Conservation (phyloP, 2,797 vertebrate species). For the Rhinatrema bivittatum region DNA sequence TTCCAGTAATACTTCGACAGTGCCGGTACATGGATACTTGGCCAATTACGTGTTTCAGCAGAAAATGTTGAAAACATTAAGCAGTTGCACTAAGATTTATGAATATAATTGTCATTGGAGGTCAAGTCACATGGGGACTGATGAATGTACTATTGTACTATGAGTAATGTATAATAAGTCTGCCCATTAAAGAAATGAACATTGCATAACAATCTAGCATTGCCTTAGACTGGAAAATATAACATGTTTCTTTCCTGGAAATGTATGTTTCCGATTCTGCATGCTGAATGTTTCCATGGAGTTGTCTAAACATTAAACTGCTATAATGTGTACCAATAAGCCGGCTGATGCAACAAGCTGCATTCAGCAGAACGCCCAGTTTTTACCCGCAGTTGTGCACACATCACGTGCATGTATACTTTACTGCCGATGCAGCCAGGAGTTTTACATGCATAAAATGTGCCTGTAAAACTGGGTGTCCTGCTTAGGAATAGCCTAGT, state of each 20-base stretch:
- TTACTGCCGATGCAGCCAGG: no score
- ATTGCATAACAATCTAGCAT: neutral
- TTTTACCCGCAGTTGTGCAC: no score
- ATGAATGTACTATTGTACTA: constrained; percentile 1
- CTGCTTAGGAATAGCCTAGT: no score
- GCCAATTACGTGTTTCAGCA: neutral
- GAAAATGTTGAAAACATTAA: constrained; percentile 2
- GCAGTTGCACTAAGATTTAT: constrained; percentile 1
- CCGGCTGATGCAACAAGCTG: no score
- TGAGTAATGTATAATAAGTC: neutral
- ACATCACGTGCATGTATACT: no score
- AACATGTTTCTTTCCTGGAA: neutral
- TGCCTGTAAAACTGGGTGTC: no score
- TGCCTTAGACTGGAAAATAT: neutral
- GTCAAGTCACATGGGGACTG: neutral
- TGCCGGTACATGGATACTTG: neutral
- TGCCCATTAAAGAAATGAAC: neutral
- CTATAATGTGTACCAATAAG: no score
- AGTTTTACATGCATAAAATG: no score
- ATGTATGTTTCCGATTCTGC: no score
- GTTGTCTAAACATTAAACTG: no score
- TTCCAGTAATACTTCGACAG: neutral
- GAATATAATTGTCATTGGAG: neutral
- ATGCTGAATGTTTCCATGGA: no score
- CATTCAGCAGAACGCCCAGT: no score